A percentile compares a stretch with the other conserved stretches of the same genome.
These are phyloP conservation scores for Parnassius mnemosyne DNA, from an alignment of 2,888 invertebrate genomes.

Conservation along the genomic window DNA sequence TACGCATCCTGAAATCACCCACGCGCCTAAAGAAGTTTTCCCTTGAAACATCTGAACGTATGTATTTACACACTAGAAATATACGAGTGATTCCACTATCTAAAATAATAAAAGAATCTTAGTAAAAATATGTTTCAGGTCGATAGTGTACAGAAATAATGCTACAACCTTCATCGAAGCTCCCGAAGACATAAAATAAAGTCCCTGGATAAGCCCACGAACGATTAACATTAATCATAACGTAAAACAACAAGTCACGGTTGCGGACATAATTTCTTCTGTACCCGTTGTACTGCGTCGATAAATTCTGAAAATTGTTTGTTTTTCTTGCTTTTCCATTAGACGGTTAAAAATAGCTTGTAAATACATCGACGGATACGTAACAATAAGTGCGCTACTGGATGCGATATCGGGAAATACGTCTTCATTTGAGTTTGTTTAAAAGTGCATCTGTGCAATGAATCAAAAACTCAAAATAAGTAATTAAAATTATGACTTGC, in stretches of 20 bases:
- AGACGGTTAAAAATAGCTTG: conserved; percentile 31
- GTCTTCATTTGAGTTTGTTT: conserved; percentile 17
- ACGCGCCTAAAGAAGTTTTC: no score
- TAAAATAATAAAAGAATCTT: background rate
- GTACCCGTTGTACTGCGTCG: conserved; percentile 35
- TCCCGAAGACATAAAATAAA: conserved; percentile 25
- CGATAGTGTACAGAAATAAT: conserved; percentile 10
- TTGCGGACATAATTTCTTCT: conserved; percentile 36
- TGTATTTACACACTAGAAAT: no score
- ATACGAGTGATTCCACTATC: no score
- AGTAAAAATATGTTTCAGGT: background rate
- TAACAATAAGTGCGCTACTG: conserved; percentile 31
- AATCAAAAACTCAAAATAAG: no score
- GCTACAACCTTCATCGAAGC: conserved; percentile 16
- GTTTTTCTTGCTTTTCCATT: conserved; percentile 50
- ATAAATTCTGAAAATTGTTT: conserved; percentile 50
- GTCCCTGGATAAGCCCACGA: conserved; percentile 5
- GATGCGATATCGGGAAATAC: background rate
- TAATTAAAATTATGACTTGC: no score
- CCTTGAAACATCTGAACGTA: no score
- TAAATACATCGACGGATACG: conserved; percentile 30
- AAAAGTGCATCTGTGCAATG: background rate
- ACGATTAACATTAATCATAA: conserved; percentile 36
- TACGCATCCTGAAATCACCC: no score
- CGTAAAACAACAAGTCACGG: conserved; percentile 31